These are phyloP conservation scores for Gallinago stenura DNA, from an alignment of 2,797 vertebrate genomes.

Conservation along the genomic window DNA sequence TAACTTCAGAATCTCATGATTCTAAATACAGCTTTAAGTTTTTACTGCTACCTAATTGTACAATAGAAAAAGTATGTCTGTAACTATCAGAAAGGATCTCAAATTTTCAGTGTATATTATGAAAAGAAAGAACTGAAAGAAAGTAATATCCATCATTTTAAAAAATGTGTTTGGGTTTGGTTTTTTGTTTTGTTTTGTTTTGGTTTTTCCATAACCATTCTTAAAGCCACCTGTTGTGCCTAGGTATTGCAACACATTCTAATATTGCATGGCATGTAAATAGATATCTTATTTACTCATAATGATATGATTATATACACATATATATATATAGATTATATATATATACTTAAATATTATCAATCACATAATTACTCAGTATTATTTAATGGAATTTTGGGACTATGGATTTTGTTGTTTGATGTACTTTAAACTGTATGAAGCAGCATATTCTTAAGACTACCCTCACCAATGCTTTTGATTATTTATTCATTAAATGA, in stretches of 20 bases:
- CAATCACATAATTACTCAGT: slow-evolving; percentile 46
- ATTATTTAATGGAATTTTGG: slow-evolving; percentile 57
- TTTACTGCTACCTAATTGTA: slow-evolving; percentile 13
- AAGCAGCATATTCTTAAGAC: slow-evolving; percentile 62
- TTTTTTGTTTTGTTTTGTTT: neutral
- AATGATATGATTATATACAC: slow-evolving; percentile 65
- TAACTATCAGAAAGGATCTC: slow-evolving; percentile 11
- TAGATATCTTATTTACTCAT: slow-evolving; percentile 66
- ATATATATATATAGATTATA: slow-evolving; percentile 53
- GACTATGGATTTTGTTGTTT: slow-evolving; percentile 69
- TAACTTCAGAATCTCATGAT: neutral
- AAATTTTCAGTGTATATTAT: neutral
- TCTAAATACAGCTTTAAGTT: neutral
- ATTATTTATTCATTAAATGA: slow-evolving; percentile 72
- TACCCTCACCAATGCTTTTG: slow-evolving; percentile 54
- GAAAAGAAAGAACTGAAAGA: neutral
- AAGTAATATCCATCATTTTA: neutral
- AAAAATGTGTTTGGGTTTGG: neutral
- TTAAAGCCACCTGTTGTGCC: slow-evolving; percentile 60
- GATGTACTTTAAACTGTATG: slow-evolving; percentile 69
- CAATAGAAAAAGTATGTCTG: slow-evolving; percentile 12
- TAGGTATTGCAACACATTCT: slow-evolving; percentile 51
- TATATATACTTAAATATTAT: slow-evolving; percentile 62
- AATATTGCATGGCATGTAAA: slow-evolving; percentile 63
- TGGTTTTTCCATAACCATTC: neutral